phyloP scores from a whole-genome alignment of 2,888 invertebrate species.

The Xestia sexstrigata region DNA sequence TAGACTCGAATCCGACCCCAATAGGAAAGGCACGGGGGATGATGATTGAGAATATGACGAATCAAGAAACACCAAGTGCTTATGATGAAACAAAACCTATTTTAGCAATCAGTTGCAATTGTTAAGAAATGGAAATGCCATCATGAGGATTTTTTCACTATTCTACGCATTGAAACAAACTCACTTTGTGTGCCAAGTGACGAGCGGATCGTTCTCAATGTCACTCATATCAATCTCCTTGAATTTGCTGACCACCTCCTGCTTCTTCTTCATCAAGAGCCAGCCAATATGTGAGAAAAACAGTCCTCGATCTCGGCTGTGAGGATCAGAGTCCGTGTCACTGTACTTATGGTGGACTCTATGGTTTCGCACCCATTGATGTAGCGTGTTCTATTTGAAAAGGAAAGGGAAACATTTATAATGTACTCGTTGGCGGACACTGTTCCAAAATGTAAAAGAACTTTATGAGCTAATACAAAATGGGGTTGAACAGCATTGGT shows the following conservation, averaged over 20 bases:
- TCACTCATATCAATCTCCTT: constrained; percentile 31
- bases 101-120: neutral
- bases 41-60: neutral
- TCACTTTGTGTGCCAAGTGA: constrained; percentile 27
- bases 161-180: constrained; percentile 1
- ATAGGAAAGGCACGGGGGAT: neutral
- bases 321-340: constrained; percentile 28
- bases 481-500: neutral
- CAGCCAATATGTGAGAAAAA: constrained; percentile 30
- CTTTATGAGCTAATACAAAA: neutral
- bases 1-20: neutral
- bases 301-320: constrained; percentile 25
- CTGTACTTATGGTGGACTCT: constrained; percentile 35
- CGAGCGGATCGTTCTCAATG: constrained; percentile 25
- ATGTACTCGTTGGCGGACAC: neutral
- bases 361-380: constrained; percentile 25
- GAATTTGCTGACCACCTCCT: constrained; percentile 19
- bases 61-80: neutral
- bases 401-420: neutral
- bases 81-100: neutral
- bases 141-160: neutral
- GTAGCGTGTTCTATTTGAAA: constrained; percentile 8
- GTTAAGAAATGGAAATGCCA: neutral
- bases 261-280: constrained; percentile 39
- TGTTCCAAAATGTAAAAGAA: neutral